These are phyloP conservation scores for Lithophane semibrunnea DNA, from an alignment of 2,888 invertebrate genomes.

Conservation along the genomic window DNA sequence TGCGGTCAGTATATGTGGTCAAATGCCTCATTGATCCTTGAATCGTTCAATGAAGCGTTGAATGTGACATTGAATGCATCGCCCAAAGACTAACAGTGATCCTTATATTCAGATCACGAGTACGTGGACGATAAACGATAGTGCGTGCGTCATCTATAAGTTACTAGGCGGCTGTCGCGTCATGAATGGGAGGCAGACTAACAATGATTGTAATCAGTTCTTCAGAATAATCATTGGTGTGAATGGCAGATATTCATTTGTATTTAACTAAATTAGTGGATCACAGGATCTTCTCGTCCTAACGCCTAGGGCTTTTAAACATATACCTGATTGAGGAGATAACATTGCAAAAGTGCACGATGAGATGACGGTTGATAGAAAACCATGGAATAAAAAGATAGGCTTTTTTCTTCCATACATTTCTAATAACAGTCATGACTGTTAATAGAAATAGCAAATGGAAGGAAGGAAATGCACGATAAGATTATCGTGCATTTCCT, in stretches of 20 bases:
- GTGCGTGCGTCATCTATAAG: slow-evolving; percentile 64
- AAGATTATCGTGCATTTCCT: no score
- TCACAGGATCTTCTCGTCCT: neutral
- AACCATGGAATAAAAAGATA: neutral
- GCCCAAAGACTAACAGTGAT: slow-evolving; percentile 49
- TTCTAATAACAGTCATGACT: no score
- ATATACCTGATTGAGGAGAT: neutral
- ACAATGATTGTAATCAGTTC: slow-evolving; percentile 32
- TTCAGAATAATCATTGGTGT: slow-evolving; percentile 21
- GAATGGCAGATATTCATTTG: slow-evolving; percentile 19
- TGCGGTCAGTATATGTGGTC: slow-evolving; percentile 49
- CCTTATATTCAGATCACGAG: slow-evolving; percentile 65
- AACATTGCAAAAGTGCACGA: neutral
- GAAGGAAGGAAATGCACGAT: no score
- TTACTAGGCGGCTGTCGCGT: slow-evolving; percentile 49
- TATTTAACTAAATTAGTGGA: neutral
- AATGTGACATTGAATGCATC: slow-evolving; percentile 68
- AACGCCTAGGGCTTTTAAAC: neutral
- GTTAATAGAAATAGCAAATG: no score
- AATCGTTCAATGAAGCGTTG: slow-evolving; percentile 56
- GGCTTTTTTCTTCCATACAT: no score
- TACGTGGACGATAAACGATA: slow-evolving; percentile 46
- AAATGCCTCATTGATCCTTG: slow-evolving; percentile 61
- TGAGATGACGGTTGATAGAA: neutral
- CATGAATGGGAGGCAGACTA: slow-evolving; percentile 53